Percentiles rank a stretch among this genome's conserved stretches.
Conservation (phyloP, 2,888 invertebrate genomes). For the Dasysyrphus tricinctus region DNA sequence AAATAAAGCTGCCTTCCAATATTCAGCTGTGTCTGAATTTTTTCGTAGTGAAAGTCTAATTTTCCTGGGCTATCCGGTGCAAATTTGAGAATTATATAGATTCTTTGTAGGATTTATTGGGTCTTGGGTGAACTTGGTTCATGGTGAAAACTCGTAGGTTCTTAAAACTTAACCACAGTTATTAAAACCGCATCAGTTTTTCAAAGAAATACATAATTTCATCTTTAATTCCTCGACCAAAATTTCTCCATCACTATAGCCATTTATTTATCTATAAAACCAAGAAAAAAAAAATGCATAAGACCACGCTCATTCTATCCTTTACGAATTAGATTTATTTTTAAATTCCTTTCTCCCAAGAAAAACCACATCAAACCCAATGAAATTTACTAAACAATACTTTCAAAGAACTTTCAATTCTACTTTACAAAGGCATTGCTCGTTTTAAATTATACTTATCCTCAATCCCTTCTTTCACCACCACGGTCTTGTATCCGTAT, state of each 20-base stretch:
- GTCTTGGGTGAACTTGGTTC: too few relatives aligned
- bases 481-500: too few relatives aligned
- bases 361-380: constrained; percentile 67
- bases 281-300: neutral
- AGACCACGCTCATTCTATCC: neutral
- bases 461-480: neutral
- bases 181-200: neutral
- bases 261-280: neutral
- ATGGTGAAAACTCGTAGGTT: too few relatives aligned
- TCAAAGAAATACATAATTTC: neutral
- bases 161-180: neutral
- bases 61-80: too few relatives aligned
- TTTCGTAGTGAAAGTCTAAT: too few relatives aligned
- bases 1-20: too few relatives aligned
- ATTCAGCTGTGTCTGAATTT: too few relatives aligned
- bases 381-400: constrained; percentile 50
- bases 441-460: constrained; percentile 1
- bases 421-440: neutral
- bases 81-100: too few relatives aligned
- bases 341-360: neutral
- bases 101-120: too few relatives aligned
- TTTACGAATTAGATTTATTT: constrained; percentile 36
- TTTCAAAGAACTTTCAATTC: constrained; percentile 23
- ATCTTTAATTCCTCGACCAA: neutral
- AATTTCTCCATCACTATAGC: neutral